phyloP scores from a whole-genome alignment of 2,113 vertebrate genomes.

The Castor canadensis region DNA sequence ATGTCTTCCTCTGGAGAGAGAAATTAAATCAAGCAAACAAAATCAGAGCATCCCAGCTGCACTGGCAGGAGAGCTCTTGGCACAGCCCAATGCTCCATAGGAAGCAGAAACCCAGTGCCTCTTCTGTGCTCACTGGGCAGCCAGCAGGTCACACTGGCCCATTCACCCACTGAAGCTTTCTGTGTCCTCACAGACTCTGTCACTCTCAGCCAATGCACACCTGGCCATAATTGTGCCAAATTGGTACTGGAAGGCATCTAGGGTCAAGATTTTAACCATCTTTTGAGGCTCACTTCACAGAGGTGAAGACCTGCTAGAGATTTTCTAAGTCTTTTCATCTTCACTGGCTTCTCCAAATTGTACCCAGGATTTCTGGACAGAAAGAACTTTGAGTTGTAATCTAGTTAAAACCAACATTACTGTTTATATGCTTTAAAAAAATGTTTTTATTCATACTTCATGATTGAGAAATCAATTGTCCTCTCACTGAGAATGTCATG shows the following conservation, averaged over 20 bases:
- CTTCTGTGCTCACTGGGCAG: background rate
- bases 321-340: background rate
- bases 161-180: background rate
- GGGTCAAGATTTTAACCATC: background rate
- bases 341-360: constrained; percentile 19
- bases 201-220: background rate
- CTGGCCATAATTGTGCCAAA: background rate
- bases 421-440: constrained; percentile 15
- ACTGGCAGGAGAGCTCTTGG: background rate
- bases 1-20: constrained; percentile 57
- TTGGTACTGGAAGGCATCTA: background rate
- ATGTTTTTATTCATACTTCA: background rate
- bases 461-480: background rate
- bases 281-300: constrained; percentile 8
- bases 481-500: background rate
- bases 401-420: background rate
- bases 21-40: constrained; percentile 64
- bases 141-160: background rate
- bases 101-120: background rate
- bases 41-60: constrained; percentile 17
- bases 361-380: background rate
- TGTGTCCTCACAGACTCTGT: background rate
- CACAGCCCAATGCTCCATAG: background rate
- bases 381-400: background rate
- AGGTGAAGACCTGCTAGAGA: background rate